Evolutionary conservation across 2,888 invertebrate genomes (phyloP).

Genomic region (Chrysolina americana): DNA sequence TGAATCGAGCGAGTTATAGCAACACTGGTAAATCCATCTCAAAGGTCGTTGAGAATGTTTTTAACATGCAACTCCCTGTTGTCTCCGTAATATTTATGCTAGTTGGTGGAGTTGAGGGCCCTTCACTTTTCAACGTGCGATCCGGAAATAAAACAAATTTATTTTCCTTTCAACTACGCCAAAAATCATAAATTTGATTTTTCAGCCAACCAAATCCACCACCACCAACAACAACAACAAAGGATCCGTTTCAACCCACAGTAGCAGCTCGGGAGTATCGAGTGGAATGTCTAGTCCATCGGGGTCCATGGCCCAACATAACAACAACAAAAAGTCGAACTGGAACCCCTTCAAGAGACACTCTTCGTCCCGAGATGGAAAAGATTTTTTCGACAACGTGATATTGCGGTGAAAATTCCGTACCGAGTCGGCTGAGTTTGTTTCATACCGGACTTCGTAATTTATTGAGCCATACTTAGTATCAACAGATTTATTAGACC

Average conservation of each 20-base stretch:
- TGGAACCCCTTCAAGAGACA: slow-evolving; percentile 85
- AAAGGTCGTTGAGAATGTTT: no score
- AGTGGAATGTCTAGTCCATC: slow-evolving; percentile 75
- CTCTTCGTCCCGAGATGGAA: slow-evolving; percentile 72
- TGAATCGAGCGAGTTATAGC: no score
- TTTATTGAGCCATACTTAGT: not conserved
- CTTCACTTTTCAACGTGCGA: not conserved
- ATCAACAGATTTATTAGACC: not conserved
- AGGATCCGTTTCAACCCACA: slow-evolving; percentile 73
- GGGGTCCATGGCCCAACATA: slow-evolving; percentile 71
- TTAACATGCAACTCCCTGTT: no score
- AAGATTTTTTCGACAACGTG: slow-evolving; percentile 68
- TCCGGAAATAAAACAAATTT: not conserved
- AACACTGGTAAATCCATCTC: no score
- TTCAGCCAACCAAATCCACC: slow-evolving; percentile 66
- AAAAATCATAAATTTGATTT: slow-evolving; percentile 16
- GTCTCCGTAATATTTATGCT: not conserved
- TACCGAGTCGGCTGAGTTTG: no score
- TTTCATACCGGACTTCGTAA: not conserved
- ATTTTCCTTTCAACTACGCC: not conserved
- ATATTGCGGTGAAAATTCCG: slow-evolving; percentile 62
- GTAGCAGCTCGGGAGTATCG: slow-evolving; percentile 74
- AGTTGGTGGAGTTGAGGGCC: no score
- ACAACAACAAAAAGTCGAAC: slow-evolving; percentile 62
- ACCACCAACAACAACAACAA: slow-evolving; percentile 65